Evolutionary conservation across 2,113 vertebrate species (phyloP), one percentile per base, ranked within the genome.

Genomic region (Takifugu flavidus): DNA sequence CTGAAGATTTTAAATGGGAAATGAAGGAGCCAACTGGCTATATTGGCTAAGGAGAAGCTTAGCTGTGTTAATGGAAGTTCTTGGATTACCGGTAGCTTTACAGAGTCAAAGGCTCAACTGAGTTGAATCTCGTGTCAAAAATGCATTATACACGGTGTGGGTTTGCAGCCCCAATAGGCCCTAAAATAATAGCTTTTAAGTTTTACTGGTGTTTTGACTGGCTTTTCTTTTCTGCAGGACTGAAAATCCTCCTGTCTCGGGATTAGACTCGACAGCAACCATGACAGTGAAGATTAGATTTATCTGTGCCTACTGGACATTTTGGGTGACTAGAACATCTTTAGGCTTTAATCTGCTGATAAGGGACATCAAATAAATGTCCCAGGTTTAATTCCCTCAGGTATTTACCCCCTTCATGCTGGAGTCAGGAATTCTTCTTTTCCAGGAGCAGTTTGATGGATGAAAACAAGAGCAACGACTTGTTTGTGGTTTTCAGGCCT

Each of bases 331-430:
- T 15, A 39, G 53, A 56, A 25, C 31, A 42, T 39, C 49, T 62
- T 15, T 8, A 25, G 34, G 27, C 25, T 67, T 42, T 25, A 39
- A 26, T 27, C 26, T 52, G 34, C 25, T 47, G 7, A 75, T 65
- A 12, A 34, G n/a, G n/a, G 2, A 1, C 54, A 47, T 55, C 46
- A 50, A 55, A 47, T 15, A 34, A 31, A 53, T 49, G 47, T 72
- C 45, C 42, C 5, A 56, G 27, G 15, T 52, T 45, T 65, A 71
- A 74, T 67, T 70, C 59, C 2, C 14, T 25, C 59, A 43, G 59
- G 56, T 49, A 56, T 74, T 65, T 54, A 7, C 34, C 20, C 20
- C 20, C 20, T 20, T 20, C 20, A 20, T 44, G 46, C 13, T 3
- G 29, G 29, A 31, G 29, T 4, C 29, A 31, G 29, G 29, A 6